These are phyloP conservation scores for Chymomyza fuscimana DNA, from an alignment of 2,888 invertebrate species.

Conservation along the genomic window DNA sequence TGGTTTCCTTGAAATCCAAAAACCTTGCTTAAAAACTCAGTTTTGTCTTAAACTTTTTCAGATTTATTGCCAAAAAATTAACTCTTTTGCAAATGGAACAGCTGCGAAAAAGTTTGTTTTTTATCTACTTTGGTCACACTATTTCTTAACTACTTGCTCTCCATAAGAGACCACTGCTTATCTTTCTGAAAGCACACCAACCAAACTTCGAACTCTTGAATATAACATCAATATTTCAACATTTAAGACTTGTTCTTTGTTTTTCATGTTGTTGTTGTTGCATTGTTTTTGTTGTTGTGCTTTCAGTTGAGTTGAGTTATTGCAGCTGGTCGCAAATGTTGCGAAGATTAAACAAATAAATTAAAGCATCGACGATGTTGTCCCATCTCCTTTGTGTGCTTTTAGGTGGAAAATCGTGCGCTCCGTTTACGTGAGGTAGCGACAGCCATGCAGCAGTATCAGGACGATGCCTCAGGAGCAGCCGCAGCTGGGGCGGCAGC, in stretches of 20 bases:
- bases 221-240: neutral
- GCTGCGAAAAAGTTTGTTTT: neutral
- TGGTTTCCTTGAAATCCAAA: too few species aligned
- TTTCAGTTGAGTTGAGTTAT: constrained; percentile 61
- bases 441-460: constrained; percentile 79
- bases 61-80: neutral
- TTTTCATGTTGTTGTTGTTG: neutral
- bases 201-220: neutral
- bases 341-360: constrained; percentile 70
- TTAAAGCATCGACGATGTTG: constrained; percentile 40
- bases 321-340: constrained; percentile 61
- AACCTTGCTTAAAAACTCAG: too few species aligned
- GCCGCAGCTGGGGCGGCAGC: constrained; percentile 54
- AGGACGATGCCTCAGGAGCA: constrained; percentile 77
- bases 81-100: neutral
- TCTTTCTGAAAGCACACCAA: neutral
- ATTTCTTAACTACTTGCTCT: neutral
- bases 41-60: too few species aligned
- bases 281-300: constrained; percentile 14
- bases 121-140: neutral
- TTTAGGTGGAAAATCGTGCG: constrained; percentile 91
- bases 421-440: constrained; percentile 83
- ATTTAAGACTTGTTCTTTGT: neutral
- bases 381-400: constrained; percentile 40
- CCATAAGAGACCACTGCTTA: neutral